phyloP scores from a whole-genome alignment of 2,113 vertebrate species.

The Thamnophis sirtalis region DNA sequence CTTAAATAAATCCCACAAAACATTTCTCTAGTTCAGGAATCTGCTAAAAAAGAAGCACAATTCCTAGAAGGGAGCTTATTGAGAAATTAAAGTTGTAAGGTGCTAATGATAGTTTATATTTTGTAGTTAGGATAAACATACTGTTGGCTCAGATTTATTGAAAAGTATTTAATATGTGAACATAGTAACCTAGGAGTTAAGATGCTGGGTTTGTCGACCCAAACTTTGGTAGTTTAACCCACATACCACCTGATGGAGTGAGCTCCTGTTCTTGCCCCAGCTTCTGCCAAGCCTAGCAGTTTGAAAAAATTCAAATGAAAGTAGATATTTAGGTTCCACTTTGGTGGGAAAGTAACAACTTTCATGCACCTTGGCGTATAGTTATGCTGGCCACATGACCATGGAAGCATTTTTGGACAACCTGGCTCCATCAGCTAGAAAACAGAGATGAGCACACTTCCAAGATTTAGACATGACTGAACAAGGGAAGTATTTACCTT shows the following conservation, averaged over 20 bases:
- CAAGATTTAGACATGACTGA: not conserved
- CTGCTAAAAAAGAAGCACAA: not conserved
- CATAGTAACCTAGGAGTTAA: not conserved
- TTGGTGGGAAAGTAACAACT: not conserved
- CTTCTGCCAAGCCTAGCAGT: not conserved
- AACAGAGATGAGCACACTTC: not conserved
- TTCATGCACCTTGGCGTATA: not conserved
- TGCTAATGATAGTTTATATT: not conserved
- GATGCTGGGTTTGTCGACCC: not conserved
- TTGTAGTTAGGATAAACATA: not conserved
- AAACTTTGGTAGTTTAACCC: not conserved
- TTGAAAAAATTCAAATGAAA: not conserved
- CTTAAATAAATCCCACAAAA: not conserved
- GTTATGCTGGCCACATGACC: not conserved
- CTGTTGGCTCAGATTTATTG: not conserved
- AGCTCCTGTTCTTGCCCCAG: not conserved
- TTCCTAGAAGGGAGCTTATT: not conserved
- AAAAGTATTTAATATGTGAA: not conserved
- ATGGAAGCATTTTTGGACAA: not conserved
- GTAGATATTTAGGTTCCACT: not conserved
- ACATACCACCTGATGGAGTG: not conserved
- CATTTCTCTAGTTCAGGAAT: not conserved
- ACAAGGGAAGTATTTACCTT: not conserved
- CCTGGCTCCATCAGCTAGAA: not conserved
- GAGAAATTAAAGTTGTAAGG: not conserved